These are phyloP conservation scores for Holothuria leucospilota DNA, from an alignment of 53 echinoderm and acorn worm genomes.

Conservation along the genomic window DNA sequence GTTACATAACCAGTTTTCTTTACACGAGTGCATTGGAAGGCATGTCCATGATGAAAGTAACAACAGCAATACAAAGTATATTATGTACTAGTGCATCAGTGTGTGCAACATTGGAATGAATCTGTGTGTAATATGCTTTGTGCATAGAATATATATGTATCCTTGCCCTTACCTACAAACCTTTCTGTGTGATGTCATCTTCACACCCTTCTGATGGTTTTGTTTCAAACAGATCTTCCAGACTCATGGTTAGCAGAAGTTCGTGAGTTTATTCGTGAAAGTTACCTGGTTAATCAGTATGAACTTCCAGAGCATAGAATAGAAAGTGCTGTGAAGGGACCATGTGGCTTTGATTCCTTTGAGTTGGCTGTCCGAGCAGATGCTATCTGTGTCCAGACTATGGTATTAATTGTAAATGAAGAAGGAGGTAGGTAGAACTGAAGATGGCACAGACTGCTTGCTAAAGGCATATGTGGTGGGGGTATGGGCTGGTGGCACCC, in stretches of 20 bases:
- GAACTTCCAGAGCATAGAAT: conserved; percentile 83
- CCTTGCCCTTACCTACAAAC: too few relatives aligned
- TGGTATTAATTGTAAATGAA: conserved; percentile 89
- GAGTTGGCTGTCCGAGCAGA: conserved; percentile 81
- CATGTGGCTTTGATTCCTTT: conserved; percentile 84
- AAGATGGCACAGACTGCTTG: too few relatives aligned
- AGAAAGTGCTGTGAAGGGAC: conserved; percentile 71
- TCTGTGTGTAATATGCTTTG: too few relatives aligned
- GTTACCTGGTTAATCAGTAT: conserved; percentile 88
- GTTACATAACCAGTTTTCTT: too few relatives aligned
- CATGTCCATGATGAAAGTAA: too few relatives aligned
- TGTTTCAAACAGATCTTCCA: conserved; percentile 67
- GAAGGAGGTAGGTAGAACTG: conserved; percentile 65
- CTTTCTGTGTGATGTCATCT: neutral
- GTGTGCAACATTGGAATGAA: too few relatives aligned
- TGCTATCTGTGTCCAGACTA: conserved; percentile 84
- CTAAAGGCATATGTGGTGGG: too few relatives aligned
- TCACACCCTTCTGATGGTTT: neutral
- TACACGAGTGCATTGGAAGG: too few relatives aligned
- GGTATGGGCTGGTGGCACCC: too few relatives aligned
- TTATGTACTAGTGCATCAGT: too few relatives aligned
- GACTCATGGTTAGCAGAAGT: conserved; percentile 75
- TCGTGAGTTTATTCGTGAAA: conserved; percentile 79
- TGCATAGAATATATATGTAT: too few relatives aligned
- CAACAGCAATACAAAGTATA: too few relatives aligned